Conservation (phyloP, 2,888 invertebrate species). For the Sipha maydis region DNA sequence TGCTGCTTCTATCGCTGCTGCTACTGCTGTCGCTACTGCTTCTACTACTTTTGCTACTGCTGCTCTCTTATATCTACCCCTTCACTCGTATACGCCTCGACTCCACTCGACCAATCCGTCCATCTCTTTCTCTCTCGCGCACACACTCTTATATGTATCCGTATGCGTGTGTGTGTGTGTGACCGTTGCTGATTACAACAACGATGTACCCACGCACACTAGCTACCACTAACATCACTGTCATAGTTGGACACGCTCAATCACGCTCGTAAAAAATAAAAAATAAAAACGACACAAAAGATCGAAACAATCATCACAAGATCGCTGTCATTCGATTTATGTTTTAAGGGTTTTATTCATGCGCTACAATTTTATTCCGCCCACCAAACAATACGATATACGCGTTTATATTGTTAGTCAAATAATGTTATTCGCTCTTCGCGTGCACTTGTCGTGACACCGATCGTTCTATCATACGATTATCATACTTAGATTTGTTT, state of each 20-base stretch:
- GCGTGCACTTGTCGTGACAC: no score
- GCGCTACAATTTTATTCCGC: not conserved
- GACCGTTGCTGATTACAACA: not conserved
- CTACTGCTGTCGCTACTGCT: not conserved
- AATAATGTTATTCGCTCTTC: not conserved
- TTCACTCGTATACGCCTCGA: not conserved
- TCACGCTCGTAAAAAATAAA: slow-evolving; percentile 4
- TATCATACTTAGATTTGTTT: not conserved
- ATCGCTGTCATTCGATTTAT: not conserved
- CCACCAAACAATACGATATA: not conserved
- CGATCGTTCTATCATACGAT: not conserved
- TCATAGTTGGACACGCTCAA: slow-evolving; percentile 30
- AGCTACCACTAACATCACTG: not conserved
- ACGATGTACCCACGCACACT: not conserved
- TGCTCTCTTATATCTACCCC: not conserved
- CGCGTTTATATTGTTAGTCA: not conserved
- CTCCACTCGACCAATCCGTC: not conserved
- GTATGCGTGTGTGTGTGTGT: no score
- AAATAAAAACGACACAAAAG: not conserved
- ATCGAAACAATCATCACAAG: not conserved
- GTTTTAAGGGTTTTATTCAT: not conserved
- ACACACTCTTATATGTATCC: no score
- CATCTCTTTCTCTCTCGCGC: not conserved
- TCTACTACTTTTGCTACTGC: not conserved
- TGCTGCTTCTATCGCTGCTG: not conserved